Conservation (phyloP, 2,113 vertebrate species). For the Lonchura striata region DNA sequence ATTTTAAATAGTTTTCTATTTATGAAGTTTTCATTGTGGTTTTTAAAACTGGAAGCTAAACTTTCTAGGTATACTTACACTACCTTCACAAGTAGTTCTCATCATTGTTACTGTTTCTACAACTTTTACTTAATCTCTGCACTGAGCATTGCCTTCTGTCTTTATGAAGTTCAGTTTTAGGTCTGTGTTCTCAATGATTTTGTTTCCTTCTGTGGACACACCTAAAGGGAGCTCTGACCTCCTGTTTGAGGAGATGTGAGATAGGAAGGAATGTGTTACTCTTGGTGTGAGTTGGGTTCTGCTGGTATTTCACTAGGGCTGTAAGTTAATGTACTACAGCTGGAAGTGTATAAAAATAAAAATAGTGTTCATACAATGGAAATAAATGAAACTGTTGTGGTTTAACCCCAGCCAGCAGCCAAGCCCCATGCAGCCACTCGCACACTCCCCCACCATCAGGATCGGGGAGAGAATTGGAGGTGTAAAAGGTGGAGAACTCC, state of each 20-base stretch:
- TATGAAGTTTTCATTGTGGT: not conserved
- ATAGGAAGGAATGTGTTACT: not conserved
- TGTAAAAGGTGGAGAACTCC: not conserved
- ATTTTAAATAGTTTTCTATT: not conserved
- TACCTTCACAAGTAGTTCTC: not conserved
- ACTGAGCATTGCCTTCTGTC: not conserved
- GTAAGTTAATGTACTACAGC: not conserved
- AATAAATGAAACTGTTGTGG: not conserved
- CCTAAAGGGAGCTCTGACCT: not conserved
- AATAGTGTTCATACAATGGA: not conserved
- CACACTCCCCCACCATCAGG: not conserved
- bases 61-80: not conserved
- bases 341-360: not conserved
- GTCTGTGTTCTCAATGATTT: not conserved
- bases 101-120: not conserved
- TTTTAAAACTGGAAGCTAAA: not conserved
- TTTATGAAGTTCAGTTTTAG: not conserved
- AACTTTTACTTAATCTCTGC: not conserved
- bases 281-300: not conserved
- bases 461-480: not conserved
- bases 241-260: not conserved
- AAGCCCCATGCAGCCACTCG: fast-evolving
- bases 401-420: not conserved
- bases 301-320: not conserved
- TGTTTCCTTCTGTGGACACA: not conserved